phyloP scores from a whole-genome alignment of 1,140 invertebrate genomes.

The Popillia japonica region DNA sequence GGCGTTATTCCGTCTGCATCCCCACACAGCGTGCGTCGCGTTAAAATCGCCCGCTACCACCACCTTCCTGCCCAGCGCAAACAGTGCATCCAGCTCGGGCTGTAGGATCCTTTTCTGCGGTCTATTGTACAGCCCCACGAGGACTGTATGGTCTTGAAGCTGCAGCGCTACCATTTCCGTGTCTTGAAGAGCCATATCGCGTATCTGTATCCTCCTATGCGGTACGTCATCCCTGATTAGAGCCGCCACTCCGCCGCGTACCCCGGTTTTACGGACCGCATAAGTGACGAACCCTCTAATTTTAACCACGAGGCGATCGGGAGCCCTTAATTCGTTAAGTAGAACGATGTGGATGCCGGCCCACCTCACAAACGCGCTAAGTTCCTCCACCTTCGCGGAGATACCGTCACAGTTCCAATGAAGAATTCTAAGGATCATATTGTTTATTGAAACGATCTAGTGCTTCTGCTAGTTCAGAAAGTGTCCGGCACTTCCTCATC shows the following conservation, averaged over 20 bases:
- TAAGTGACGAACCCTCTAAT: no score
- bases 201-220: not conserved
- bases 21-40: constrained; percentile 33
- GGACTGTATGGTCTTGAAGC: not conserved
- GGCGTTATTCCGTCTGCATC: not conserved
- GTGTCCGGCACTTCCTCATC: not conserved
- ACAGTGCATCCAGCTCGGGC: not conserved
- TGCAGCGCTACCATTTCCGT: not conserved
- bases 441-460: not conserved
- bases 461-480: not conserved
- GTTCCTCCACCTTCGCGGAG: not conserved
- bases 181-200: not conserved
- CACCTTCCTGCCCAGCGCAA: not conserved
- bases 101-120: not conserved
- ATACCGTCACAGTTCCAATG: not conserved
- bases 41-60: constrained; percentile 37
- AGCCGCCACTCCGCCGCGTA: not conserved
- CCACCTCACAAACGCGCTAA: not conserved
- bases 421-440: not conserved
- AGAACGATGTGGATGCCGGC: not conserved
- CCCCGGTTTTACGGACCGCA: no score
- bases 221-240: not conserved
- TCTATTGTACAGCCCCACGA: not conserved
- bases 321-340: not conserved
- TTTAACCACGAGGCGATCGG: no score